Percentiles rank a stretch among this genome's conserved stretches.
Evolutionary conservation across 2,797 vertebrate genomes (phyloP).

Genomic region (Triplophysa yarkandensis): DNA sequence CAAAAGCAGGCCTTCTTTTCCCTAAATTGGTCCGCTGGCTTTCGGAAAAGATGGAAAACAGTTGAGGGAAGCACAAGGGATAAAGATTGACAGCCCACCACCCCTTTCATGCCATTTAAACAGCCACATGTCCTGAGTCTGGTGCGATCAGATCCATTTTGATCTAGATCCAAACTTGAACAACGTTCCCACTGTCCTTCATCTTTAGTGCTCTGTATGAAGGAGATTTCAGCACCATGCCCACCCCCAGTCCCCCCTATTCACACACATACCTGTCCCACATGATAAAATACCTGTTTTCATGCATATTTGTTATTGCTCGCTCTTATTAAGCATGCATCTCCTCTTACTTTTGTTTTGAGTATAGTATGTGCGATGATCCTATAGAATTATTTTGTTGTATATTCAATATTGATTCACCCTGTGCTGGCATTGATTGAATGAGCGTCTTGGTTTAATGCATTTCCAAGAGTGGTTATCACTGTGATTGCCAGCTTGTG

Average conservation of each 20-base stretch:
- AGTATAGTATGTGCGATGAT: conserved; percentile 12
- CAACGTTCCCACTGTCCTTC: conserved; percentile 45
- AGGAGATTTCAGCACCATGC: conserved; percentile 17
- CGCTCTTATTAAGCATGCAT: neutral
- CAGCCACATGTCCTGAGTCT: conserved; percentile 48
- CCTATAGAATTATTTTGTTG: conserved; percentile 44
- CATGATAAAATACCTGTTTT: neutral
- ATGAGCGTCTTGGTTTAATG: conserved; percentile 74
- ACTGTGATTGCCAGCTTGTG: conserved; percentile 74
- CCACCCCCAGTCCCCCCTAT: neutral
- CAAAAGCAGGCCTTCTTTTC: neutral
- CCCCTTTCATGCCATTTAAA: conserved; percentile 45
- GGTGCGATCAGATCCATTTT: conserved; percentile 54
- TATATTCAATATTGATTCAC: conserved; percentile 53
- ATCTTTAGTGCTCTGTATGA: conserved; percentile 41
- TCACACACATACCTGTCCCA: neutral
- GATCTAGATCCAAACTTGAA: conserved; percentile 52
- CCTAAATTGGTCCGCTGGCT: conserved; percentile 9
- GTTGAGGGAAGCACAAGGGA: conserved; percentile 39
- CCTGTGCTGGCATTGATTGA: conserved; percentile 67
- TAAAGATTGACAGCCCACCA: conserved; percentile 44
- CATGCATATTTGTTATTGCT: conserved; percentile 13
- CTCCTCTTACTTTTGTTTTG: conserved; percentile 10
- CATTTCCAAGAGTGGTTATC: conserved; percentile 76
- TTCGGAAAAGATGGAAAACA: conserved; percentile 32